Evolutionary conservation across 2,888 invertebrate species (phyloP).

Genomic region (Yponomeuta sedellus): DNA sequence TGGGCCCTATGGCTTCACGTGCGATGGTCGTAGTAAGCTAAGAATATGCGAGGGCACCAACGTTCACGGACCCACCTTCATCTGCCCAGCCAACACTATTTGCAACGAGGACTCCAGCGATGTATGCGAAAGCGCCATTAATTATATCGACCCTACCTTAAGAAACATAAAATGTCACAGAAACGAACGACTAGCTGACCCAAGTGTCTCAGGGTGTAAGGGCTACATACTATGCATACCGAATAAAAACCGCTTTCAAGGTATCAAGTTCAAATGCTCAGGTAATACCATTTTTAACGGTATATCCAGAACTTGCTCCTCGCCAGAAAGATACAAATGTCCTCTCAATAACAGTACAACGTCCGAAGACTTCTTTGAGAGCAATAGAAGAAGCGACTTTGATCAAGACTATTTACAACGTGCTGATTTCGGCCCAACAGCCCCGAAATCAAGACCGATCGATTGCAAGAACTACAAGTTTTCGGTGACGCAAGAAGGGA

Average conservation of each 20-base stretch:
- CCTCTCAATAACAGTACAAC: constrained; percentile 40
- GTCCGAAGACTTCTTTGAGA: constrained; percentile 35
- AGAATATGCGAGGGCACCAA: constrained; percentile 55
- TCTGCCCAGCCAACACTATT: constrained; percentile 55
- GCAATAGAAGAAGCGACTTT: constrained; percentile 35
- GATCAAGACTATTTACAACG: constrained; percentile 24
- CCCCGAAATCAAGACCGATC: constrained; percentile 36
- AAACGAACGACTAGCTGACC: constrained; percentile 61
- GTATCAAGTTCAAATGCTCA: constrained; percentile 63
- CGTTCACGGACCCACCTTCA: constrained; percentile 50
- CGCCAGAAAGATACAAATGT: constrained; percentile 57
- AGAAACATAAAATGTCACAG: constrained; percentile 49
- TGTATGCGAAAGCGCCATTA: constrained; percentile 56
- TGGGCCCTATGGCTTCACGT: constrained; percentile 60
- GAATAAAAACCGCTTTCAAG: constrained; percentile 61
- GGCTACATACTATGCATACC: constrained; percentile 67
- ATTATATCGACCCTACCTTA: constrained; percentile 52
- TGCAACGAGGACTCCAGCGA: constrained; percentile 64
- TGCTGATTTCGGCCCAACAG: constrained; percentile 21
- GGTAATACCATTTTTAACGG: constrained; percentile 65
- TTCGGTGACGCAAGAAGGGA: constrained; percentile 48
- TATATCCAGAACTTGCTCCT: constrained; percentile 54
- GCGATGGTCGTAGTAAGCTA: constrained; percentile 48
- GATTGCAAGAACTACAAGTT: constrained; percentile 69
- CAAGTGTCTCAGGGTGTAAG: constrained; percentile 60